Evolutionary conservation across 2,797 vertebrate genomes (phyloP).

Genomic region (Acanthopagrus latus): DNA sequence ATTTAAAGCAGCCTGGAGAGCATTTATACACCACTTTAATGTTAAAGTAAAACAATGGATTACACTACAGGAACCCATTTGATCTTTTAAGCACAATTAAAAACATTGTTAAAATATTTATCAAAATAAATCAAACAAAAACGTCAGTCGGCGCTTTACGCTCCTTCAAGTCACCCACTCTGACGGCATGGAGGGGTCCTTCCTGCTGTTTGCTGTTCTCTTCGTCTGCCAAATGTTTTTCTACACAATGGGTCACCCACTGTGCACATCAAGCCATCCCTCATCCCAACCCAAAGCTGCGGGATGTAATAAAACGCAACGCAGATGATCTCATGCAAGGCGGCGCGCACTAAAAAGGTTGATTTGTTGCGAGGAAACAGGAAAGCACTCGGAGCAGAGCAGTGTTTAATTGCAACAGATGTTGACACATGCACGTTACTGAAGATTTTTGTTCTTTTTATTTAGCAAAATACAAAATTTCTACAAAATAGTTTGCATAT

Average conservation of each 20-base stretch:
- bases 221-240: constrained; percentile 57
- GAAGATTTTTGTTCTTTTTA: constrained; percentile 52
- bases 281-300: constrained; percentile 43
- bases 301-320: constrained; percentile 58
- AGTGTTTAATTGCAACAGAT: constrained; percentile 38
- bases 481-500: constrained; percentile 56
- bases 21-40: neutral
- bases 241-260: constrained; percentile 44
- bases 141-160: constrained; percentile 10
- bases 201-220: constrained; percentile 38
- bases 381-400: constrained; percentile 4
- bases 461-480: constrained; percentile 67
- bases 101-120: constrained; percentile 28
- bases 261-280: constrained; percentile 39
- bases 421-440: neutral
- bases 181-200: constrained; percentile 15
- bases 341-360: constrained; percentile 4
- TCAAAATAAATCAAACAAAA: constrained; percentile 41
- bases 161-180: constrained; percentile 22
- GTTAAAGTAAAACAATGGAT: neutral
- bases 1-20: neutral
- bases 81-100: constrained; percentile 11
- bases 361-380: constrained; percentile 15
- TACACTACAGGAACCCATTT: constrained; percentile 8
- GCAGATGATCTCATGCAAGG: constrained; percentile 54